Base-by-base conservation (phyloP, 2,797 vertebrate species). In the Alcedo quadribrachys region DNA sequence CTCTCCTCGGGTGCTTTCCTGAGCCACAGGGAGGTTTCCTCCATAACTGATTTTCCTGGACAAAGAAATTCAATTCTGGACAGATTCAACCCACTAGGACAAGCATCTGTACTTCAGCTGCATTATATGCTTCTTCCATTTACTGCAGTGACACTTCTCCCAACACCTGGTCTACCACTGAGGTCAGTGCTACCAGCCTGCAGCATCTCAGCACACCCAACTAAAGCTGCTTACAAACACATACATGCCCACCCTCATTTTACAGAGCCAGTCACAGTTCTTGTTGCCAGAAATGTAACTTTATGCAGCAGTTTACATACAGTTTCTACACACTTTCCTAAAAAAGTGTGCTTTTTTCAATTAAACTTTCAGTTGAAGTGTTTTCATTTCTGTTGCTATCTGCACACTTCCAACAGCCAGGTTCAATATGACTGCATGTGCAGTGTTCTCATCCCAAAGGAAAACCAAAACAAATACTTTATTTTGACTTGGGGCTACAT, bases 391-490 rank as follows among this genome's bases (percentile, higher is more conserved):
- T 60, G 27, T 87, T 80, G 86, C 76, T 85, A 16, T 43, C 43
- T 60, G 53, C 55, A 35, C 12, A 12, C 11, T 24, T 77, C 53
- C 37, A 48, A 8, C 9, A 80, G 53, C 61, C 71, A 68, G 45
- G 58, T 76, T 80, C 51, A 73, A 17, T 22, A 43, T 5, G 65
- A 24, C 28, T 82, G 48, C n/a, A 19, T 6, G 15, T 37, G n/a
- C 58, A 65, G 27, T 15, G 9, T 53, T 57, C 61, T 8, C 25
- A 10, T 71, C 54, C n/a, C 81, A 50, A 65, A 85, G 58, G 50
- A 87, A 89, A 87, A 61, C 12, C 22, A 84, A 92, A 84, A 43
- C 61, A 89, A 85, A 80, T 24, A 37, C 45, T 89, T 81, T 46
- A 62, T 79, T 91, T 81, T 95, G 75, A 79, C 73, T 68, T n/a